Conservation (phyloP, 2,888 invertebrate species). For the Caenorhabditis wallacei region DNA sequence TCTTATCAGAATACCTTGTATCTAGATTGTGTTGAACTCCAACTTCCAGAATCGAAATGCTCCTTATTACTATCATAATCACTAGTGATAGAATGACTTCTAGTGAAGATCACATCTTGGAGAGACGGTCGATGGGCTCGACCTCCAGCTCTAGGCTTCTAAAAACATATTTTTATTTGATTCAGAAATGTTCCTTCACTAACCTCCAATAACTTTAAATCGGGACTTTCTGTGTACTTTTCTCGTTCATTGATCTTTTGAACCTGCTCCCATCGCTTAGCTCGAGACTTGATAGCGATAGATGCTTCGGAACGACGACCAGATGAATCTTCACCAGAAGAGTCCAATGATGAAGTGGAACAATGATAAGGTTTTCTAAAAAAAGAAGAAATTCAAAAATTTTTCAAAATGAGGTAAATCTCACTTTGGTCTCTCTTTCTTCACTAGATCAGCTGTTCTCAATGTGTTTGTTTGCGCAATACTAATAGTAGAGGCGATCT, state of each 20-base stretch:
- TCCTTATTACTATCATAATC: conserved; percentile 79
- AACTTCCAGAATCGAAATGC: conserved; percentile 78
- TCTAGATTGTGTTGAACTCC: conserved; percentile 74
- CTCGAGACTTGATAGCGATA: conserved; percentile 38
- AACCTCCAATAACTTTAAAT: conserved; percentile 40
- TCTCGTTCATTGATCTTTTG: conserved; percentile 52
- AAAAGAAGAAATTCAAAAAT: too few relatives aligned
- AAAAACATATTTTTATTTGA: conserved; percentile 37
- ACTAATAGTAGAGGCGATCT: conserved; percentile 73
- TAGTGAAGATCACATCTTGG: conserved; percentile 71
- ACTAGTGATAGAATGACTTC: conserved; percentile 76
- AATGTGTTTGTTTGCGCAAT: conserved; percentile 60
- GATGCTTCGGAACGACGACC: conserved; percentile 55
- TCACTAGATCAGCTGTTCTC: conserved; percentile 59
- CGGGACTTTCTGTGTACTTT: conserved; percentile 42
- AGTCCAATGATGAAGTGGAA: conserved; percentile 70
- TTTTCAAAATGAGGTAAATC: conserved; percentile 3
- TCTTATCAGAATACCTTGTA: conserved; percentile 62
- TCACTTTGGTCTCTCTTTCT: conserved; percentile 53
- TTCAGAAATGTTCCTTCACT: too few relatives aligned
- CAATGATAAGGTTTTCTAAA: conserved; percentile 70
- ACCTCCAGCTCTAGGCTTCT: conserved; percentile 54
- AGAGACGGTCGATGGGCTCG: conserved; percentile 67
- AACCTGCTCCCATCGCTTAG: conserved; percentile 55
- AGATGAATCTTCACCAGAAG: conserved; percentile 73